Conservation (phyloP, 2,888 invertebrate species). For the Rhagonycha lutea region DNA sequence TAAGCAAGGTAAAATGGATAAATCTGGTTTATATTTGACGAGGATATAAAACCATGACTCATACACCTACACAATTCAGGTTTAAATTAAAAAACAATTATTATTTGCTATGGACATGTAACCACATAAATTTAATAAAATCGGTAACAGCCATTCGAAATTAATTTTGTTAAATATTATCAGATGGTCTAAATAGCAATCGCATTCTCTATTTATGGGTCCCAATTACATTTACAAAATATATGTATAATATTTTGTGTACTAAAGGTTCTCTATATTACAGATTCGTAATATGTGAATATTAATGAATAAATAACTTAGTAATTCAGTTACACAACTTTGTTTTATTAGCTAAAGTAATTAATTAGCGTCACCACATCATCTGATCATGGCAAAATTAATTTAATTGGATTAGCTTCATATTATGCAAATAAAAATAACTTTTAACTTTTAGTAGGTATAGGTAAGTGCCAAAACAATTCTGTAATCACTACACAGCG, state of each 20-base stretch:
- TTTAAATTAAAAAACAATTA: no score
- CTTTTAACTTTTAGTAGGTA: neutral
- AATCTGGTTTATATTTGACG: no score
- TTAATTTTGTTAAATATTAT: neutral
- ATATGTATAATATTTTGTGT: neutral
- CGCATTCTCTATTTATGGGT: neutral
- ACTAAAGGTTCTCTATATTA: neutral
- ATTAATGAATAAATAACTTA: neutral
- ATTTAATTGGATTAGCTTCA: neutral
- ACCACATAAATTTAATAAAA: no score
- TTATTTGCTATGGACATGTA: no score
- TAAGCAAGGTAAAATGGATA: no score
- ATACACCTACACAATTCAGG: no score
- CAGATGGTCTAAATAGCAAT: neutral
- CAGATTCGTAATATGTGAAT: neutral
- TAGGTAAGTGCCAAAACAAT: neutral
- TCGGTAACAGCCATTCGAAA: neutral
- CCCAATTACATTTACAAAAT: neutral
- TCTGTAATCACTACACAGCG: neutral
- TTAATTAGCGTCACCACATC: neutral
- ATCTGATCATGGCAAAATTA: neutral
- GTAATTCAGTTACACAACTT: neutral
- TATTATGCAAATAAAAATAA: neutral
- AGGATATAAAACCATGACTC: no score
- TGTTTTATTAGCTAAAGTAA: neutral